Base-by-base conservation (phyloP, 2,888 invertebrate species). In the Idaea dimidiata region DNA sequence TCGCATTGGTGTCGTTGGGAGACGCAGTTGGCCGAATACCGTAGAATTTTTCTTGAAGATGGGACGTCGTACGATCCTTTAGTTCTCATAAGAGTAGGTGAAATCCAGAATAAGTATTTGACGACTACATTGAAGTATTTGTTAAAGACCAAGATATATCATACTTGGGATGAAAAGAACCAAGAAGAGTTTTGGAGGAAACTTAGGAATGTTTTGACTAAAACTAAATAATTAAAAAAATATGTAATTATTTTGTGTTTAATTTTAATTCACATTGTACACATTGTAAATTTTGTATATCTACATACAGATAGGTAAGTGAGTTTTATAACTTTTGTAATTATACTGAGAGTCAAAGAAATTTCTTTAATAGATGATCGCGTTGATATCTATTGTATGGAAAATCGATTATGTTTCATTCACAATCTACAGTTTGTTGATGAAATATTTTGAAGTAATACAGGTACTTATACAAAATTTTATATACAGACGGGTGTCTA, bases 1-100 rank as follows among this genome's bases (percentile, higher is more conserved):
- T 95, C 95, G 31, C 95, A 95, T 64, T 96, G 96, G 96, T 95
- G 95, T 76, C 88, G 94, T 54, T 94, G 95, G 94, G 96, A 96
- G 76, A 94, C 95, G 14, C 94, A 95, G 72, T 87, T 95, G 18
- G 95, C 95, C 0, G 94, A 95, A 71, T 93, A 95, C 74, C 94
- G 95, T 69, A 89, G 95, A 62, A 82, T 95, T 63, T 94, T 95
- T 68, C 86, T 94, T 31, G 93, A 94, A 72, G 93, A 94, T 65
- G 93, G 93, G 1, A 93, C 88, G 0, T 80, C 86, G 0, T 93
- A 94, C 63, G 94, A 94, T 70, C 93, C 94, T 4, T 78, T 95
- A 62, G 93, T 96, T 16, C 84, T 95, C 72, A 89, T 96, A 17
- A 93, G 94, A 76, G 81, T 95, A 71, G 95, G 94, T 14, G 91